Evolutionary conservation across 1,140 invertebrate species (phyloP), one percentile per base, ranked within the genome.

Genomic region (Cydia fagiglandana): DNA sequence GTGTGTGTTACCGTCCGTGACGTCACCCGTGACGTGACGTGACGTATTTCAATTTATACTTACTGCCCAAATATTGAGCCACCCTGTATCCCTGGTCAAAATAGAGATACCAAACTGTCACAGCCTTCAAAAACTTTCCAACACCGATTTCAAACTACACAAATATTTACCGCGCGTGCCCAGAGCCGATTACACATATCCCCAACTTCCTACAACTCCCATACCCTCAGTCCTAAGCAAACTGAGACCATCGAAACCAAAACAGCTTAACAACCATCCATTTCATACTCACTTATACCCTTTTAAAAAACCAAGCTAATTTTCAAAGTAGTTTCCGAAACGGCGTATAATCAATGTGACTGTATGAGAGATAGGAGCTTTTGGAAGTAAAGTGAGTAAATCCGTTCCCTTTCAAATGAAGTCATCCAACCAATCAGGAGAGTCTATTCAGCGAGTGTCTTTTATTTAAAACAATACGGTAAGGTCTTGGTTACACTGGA

Each of bases 381-480:
- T n/a, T 2, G 17, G n/a, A 66, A 30, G 64, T 66, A 28, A 6
- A 4, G 64, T 34, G 66, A 70, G 13, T 66, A 41, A 70, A 70
- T 70, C 66, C 66, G 34, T 17, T 70, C 66, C 9, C n/a, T 70
- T 70, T 70, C 30, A 70, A 70, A 70, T 70, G 45, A 70, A 70
- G 66, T 70, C 66, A 70, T 70, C 66, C 66, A 38, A 70, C 66
- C 66, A 70, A 70, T 70, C 66, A 38, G 2, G 9, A n/a, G 66
- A 41, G 66, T 38, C 15, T 70, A 20, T 61, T 38, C 66, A 70
- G 38, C 56, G 56, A 24, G 53, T 61, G 56, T 70, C 30, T 70
- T 68, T 68, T 68, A 38, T 68, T 70, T 70, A 41, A 41, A 70
- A 70, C 17, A 70, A 70, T 70, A 45, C 66, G n/a, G n/a, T 70